phyloP scores from a whole-genome alignment of 2,113 vertebrate species.

The Carassius gibelio region DNA sequence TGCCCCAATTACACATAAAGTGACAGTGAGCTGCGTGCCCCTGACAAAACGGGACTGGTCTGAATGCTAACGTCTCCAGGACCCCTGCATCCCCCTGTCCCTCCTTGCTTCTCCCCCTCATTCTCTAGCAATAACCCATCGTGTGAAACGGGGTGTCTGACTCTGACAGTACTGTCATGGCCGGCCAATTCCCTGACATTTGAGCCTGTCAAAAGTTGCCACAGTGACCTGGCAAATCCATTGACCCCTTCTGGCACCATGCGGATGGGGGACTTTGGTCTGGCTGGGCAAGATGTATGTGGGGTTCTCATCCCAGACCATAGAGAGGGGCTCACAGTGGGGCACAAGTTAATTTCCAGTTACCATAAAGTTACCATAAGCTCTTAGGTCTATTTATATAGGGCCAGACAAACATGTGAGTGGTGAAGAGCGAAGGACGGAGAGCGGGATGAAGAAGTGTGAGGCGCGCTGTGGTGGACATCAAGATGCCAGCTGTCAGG shows the following conservation, averaged over 20 bases:
- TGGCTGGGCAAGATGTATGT: conserved; percentile 28
- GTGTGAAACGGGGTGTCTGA: conserved; percentile 38
- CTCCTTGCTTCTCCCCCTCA: conserved; percentile 40
- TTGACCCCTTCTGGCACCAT: conserved; percentile 59
- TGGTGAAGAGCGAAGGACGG: background rate
- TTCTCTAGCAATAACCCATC: conserved; percentile 51
- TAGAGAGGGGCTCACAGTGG: background rate
- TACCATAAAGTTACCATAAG: background rate
- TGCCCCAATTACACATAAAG: conserved; percentile 76
- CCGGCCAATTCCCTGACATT: conserved; percentile 68
- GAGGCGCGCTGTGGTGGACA: conserved; percentile 56
- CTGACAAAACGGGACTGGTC: conserved; percentile 75
- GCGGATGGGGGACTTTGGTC: conserved; percentile 28
- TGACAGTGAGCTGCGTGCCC: conserved; percentile 72
- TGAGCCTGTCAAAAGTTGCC: conserved; percentile 69
- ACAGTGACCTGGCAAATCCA: conserved; percentile 70
- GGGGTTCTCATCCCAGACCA: background rate
- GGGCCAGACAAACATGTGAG: background rate
- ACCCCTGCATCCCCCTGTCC: conserved; percentile 53
- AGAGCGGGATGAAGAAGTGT: background rate
- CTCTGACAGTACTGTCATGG: conserved; percentile 68
- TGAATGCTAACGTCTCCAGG: conserved; percentile 60
- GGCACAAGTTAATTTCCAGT: conserved; percentile 20
- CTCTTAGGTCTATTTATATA: background rate
- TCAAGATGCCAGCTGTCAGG: conserved; percentile 72